Evolutionary conservation across 2,113 vertebrate species (phyloP), one percentile per base, ranked within the genome.

Genomic region (Ramphastos sulfuratus): DNA sequence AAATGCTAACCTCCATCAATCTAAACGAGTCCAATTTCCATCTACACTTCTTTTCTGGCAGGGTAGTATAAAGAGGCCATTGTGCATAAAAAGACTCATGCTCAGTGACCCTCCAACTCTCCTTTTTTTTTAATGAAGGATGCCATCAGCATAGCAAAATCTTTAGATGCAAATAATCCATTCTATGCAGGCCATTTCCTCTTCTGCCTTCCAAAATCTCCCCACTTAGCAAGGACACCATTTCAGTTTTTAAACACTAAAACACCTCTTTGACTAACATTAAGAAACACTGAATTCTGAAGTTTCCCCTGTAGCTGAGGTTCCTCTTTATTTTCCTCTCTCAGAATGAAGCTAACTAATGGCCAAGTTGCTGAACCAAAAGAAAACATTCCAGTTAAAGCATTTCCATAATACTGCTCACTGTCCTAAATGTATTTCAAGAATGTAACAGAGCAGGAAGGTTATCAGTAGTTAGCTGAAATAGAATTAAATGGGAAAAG

Each of bases 241-340:
- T 25, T 39, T 89, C 61, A 58, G 16, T 74, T 74, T 85, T 73
- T 64, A 91, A 85, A 85, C 8, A 73, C 4, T 55, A 55, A 79
- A n/a, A 10, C 8, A 52, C 17, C 13, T 82, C 33, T 84, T 55
- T 92, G 24, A 65, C 20, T 24, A 84, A 58, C 23, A 74, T 28
- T 58, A 85, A 73, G 8, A 87, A 76, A 89, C 4, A 35, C 24
- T 46, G 18, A 70, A 76, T 70, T 82, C 64, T 59, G 31, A 93
- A 67, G 30, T 28, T 64, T 37, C 12, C 23, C 37, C 33, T 30
- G 18, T 16, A 67, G 58, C 18, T 42, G 8, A 86, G 5, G 7
- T 39, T 4, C 6, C 12, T 27, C 8, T 35, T 48, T 50, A 44
- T 37, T 33, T 14, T 30, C 2, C 1, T 2, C 1, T 3, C 14